Evolutionary conservation across 1,140 invertebrate genomes (phyloP).

Genomic region (Grapholita molesta): DNA sequence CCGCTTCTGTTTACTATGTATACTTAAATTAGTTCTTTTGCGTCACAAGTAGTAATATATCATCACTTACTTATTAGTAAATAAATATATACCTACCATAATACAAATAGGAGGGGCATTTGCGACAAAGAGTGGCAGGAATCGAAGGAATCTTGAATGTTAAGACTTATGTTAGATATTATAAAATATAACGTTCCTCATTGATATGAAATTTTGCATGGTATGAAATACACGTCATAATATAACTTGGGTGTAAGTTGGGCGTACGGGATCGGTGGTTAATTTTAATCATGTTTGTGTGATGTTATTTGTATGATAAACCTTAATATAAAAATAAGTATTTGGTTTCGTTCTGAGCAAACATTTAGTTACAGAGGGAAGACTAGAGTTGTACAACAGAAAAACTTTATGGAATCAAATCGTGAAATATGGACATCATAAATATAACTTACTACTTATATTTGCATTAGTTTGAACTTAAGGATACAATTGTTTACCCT

Average conservation of each 20-base stretch:
- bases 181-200: too few relatives aligned
- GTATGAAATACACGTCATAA: too few relatives aligned
- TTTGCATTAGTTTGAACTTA: not conserved
- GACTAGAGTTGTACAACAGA: not conserved
- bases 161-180: not conserved
- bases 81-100: not conserved
- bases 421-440: not conserved
- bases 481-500: not conserved
- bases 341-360: not conserved
- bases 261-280: too few relatives aligned
- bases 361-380: not conserved
- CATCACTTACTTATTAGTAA: too few relatives aligned
- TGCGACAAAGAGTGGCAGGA: not conserved
- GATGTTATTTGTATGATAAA: not conserved
- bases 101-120: not conserved
- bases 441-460: not conserved
- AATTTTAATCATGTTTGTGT: too few relatives aligned
- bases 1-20: too few relatives aligned
- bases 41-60: not conserved
- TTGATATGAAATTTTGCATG: too few relatives aligned
- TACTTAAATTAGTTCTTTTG: too few relatives aligned
- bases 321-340: not conserved
- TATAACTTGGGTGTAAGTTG: too few relatives aligned
- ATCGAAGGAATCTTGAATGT: not conserved
- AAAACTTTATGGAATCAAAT: not conserved